Base-by-base conservation (phyloP, 2,888 invertebrate species). In the Tenthredo distinguenda region DNA sequence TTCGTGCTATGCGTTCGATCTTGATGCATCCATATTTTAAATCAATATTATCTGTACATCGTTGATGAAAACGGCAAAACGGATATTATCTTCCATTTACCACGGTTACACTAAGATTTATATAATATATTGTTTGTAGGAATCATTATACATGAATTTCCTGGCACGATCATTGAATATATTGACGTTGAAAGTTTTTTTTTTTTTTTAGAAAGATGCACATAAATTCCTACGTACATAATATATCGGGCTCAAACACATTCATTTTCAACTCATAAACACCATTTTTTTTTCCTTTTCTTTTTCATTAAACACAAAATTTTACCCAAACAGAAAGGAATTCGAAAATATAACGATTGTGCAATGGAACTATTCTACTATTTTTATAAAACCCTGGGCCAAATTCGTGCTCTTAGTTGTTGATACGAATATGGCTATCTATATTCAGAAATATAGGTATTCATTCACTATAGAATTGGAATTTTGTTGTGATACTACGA, bases 91-190 rank as follows among this genome's bases (percentile, higher is more conserved):
- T 62, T 62, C 18, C 79, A 40, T 62, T 58, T 62, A 62, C 79
- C 79, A 81, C 62, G 50, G 79, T 40, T 31, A 62, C 81, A 81
- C 81, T 81, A 58, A 62, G 40, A 81, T 81, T 62, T 58, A 74
- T 74, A 31, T 43, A 43, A 43, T 74, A 77, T 50, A 40, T 81
- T 62, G 58, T 81, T 62, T 58, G 4, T 81, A 81, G 81, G 81
- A 81, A 81, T 81, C 62, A 81, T 62, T 50, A 77, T 18, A 77
- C 77, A 55, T 62, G 81, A 37, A 81, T 81, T 81, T 81, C 15
- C 58, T 40, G 81, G 81, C 62, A 81, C 81, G 81, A 81, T 81
- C 81, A 40, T 62, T 34, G 6, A 62, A 40, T 50, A 34, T 50
- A 37, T 50, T 18, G 18, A 47, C 15, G 7, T 74, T 34, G 31